phyloP scores from a whole-genome alignment of 2,888 invertebrate species.

The Cerceris ruficornis region DNA sequence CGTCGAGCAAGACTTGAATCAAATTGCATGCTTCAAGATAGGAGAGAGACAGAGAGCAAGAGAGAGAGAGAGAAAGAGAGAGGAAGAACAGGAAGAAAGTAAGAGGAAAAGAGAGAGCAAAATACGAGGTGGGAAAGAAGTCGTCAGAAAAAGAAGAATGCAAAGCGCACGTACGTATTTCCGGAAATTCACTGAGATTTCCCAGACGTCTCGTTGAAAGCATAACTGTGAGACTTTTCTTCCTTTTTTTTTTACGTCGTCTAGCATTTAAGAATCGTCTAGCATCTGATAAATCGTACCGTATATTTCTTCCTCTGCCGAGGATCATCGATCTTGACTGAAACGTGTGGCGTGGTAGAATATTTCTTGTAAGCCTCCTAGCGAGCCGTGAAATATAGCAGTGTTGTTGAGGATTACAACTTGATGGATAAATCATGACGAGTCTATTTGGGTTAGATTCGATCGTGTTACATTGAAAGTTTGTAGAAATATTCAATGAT shows the following conservation, averaged over 20 bases:
- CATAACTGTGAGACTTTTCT: slow-evolving; percentile 16
- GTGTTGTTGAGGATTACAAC: no score
- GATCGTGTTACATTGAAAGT: no score
- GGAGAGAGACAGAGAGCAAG: neutral
- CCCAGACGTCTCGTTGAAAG: slow-evolving; percentile 48
- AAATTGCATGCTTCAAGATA: slow-evolving; percentile 25
- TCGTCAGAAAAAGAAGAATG: slow-evolving; percentile 12
- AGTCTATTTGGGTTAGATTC: no score
- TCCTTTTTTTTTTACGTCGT: slow-evolving; percentile 7
- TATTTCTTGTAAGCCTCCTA: no score
- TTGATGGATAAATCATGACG: no score
- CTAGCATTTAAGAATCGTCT: slow-evolving; percentile 16
- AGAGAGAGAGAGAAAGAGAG: neutral
- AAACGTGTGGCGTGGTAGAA: neutral
- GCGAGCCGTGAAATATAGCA: no score
- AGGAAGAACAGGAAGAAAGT: neutral
- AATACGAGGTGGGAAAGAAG: slow-evolving; percentile 1
- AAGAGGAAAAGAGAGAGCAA: neutral
- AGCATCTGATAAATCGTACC: slow-evolving; percentile 25
- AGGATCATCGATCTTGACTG: neutral
- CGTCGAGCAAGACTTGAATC: slow-evolving; percentile 41
- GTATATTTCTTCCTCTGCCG: neutral
- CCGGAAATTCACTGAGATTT: slow-evolving; percentile 54
- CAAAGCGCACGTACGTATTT: slow-evolving; percentile 30
- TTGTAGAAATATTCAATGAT: no score